These are phyloP conservation scores for Augochlora pura DNA, from an alignment of 1,140 invertebrate genomes.

Conservation along the genomic window DNA sequence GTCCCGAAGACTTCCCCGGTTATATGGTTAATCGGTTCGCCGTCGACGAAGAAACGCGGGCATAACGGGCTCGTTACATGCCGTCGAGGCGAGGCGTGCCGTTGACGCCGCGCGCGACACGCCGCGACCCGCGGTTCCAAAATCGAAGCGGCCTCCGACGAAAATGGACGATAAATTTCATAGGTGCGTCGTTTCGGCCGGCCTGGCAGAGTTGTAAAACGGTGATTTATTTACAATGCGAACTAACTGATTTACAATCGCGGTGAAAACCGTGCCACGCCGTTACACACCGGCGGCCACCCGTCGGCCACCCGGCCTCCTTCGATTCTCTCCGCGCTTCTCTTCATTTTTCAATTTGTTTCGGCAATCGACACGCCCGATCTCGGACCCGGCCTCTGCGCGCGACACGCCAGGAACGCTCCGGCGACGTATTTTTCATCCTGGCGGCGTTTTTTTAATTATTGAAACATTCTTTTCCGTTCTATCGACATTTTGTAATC, in stretches of 20 bases:
- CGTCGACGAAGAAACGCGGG: conserved; percentile 10
- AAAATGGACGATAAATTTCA: conserved; percentile 78
- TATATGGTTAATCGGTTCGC: neutral
- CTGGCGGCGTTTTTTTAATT: too few relatives aligned
- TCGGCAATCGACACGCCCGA: neutral
- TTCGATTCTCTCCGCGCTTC: neutral
- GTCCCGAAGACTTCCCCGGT: too few relatives aligned
- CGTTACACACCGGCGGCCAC: conserved; percentile 37
- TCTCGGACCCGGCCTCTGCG: neutral
- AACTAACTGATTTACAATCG: conserved; percentile 79
- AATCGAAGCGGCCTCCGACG: conserved; percentile 62
- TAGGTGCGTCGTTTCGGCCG: conserved; percentile 71
- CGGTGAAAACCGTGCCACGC: conserved; percentile 52
- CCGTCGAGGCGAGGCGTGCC: neutral
- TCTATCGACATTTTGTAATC: too few relatives aligned
- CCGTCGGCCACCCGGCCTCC: neutral
- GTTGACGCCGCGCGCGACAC: neutral
- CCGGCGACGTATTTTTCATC: too few relatives aligned
- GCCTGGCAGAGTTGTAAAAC: conserved; percentile 74
- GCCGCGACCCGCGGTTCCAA: neutral
- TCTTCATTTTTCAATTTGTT: neutral
- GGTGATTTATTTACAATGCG: conserved; percentile 79
- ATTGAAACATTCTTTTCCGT: too few relatives aligned
- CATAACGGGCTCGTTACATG: conserved; percentile 2
- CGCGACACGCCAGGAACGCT: too few relatives aligned